These are phyloP conservation scores for Mallotus villosus DNA, from an alignment of 2,797 vertebrate species.

Conservation along the genomic window DNA sequence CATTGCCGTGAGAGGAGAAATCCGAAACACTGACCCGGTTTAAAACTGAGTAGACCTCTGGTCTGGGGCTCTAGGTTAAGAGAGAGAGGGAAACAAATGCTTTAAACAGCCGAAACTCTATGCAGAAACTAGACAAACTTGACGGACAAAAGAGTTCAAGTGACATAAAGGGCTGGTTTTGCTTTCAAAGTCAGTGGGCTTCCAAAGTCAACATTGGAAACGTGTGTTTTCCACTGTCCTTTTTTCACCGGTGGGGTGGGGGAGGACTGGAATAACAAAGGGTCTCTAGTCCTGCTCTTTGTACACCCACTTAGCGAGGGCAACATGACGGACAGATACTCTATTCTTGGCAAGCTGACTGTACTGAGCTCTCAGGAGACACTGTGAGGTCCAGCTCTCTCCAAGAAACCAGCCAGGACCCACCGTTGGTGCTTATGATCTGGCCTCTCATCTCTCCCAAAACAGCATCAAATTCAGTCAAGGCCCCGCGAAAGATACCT, in stretches of 20 bases:
- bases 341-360: constrained; percentile 53
- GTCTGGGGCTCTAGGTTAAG: constrained; percentile 6
- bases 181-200: constrained; percentile 13
- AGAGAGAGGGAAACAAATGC: not conserved
- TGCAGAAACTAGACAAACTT: constrained; percentile 1
- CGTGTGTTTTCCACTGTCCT: constrained; percentile 30
- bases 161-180: not conserved
- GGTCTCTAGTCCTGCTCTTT: constrained; percentile 40
- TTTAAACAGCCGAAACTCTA: constrained; percentile 29
- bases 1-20: too few relatives aligned
- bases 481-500: not conserved
- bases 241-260: constrained; percentile 48
- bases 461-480: not conserved
- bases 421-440: constrained; percentile 30
- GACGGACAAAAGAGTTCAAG: constrained; percentile 7
- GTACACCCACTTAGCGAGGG: constrained; percentile 42
- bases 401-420: constrained; percentile 48
- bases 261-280: constrained; percentile 52
- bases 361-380: constrained; percentile 29
- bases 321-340: constrained; percentile 44
- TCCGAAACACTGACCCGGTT: not conserved
- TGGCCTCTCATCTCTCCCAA: not conserved
- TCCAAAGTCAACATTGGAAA: constrained; percentile 49
- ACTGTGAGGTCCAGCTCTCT: constrained; percentile 12
- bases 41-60: constrained; percentile 34